Evolutionary conservation across 23 tunicate species (phyloP), one percentile per base, ranked within the genome.

Genomic region (Phallusia fumigata): DNA sequence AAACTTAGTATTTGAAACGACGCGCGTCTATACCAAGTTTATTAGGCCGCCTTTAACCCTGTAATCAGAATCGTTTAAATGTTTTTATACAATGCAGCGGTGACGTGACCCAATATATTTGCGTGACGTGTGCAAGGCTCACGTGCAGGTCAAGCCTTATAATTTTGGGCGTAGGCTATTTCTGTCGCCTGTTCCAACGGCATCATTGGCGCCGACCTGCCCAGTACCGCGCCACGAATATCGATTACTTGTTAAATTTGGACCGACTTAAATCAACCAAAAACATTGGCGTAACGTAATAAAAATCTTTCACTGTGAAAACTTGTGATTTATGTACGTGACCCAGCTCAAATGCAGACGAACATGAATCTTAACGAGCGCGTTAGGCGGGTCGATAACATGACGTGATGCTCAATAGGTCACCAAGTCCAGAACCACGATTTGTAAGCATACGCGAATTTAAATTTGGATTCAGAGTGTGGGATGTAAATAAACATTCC

Each of bases 281-380:
- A 58, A 16, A 24, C 69, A 16, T 11, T 22, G 69, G 69, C 69
- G 69, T 58, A 58, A 58, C 28, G 3, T 58, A 24, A 58, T 21
- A 16, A 11, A 1, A 13, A 58, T 1, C 13, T 11, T 16, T 22
- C 69, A 5, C 11, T 58, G 28, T 8, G 1, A 58, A 58, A 24
- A 58, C 26, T 58, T 58, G 69, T 24, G 69, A 16, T 21, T 58
- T 58, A 16, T 58, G 69, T 58, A 58, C 69, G 69, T 58, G 69
- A 58, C 69, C 47, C 5, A 58, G 69, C 69, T 58, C 13, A 40
- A 40, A 11, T 58, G 69, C 69, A 24, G 69, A 58, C 69, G 13
- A 58, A 58, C 69, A 58, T 58, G 26, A 16, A 22, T 58, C 3
- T 21, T 58, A 58, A n/a, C n/a, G n/a, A n/a, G n/a, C n/a, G n/a